phyloP scores from a whole-genome alignment of 2,113 vertebrate species.

The Nematolebias whitei region DNA sequence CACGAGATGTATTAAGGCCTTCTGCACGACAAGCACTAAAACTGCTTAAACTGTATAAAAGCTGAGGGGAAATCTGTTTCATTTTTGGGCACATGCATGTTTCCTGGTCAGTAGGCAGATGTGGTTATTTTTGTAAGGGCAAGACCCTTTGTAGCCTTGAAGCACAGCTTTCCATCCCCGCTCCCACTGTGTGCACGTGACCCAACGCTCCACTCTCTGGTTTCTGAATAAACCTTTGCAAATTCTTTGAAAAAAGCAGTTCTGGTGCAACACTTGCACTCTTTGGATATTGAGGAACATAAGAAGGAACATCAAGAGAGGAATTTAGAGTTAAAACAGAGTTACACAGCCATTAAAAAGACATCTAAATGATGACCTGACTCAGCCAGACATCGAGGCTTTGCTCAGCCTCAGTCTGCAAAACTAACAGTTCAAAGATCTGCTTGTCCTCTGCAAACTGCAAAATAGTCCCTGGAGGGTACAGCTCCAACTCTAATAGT shows the following conservation, averaged over 20 bases:
- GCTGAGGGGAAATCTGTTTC: not conserved
- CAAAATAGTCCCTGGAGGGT: slow-evolving; percentile 43
- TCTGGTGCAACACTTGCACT: slow-evolving; percentile 1
- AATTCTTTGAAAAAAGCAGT: not conserved
- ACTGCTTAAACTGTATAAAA: slow-evolving; percentile 19
- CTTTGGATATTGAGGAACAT: not conserved
- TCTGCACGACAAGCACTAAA: slow-evolving; percentile 4
- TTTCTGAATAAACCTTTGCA: not conserved
- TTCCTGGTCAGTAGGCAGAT: not conserved
- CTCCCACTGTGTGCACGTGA: slow-evolving; percentile 5
- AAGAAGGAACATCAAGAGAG: slow-evolving; percentile 8
- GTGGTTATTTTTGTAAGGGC: not conserved
- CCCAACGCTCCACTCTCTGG: slow-evolving; percentile 12
- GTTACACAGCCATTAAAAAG: slow-evolving; percentile 57
- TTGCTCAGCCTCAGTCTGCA: slow-evolving; percentile 50
- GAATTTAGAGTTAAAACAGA: slow-evolving; percentile 26
- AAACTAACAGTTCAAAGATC: slow-evolving; percentile 47
- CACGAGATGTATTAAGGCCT: slow-evolving; percentile 5
- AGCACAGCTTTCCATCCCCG: slow-evolving; percentile 19
- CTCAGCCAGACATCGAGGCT: slow-evolving; percentile 46
- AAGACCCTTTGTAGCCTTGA: slow-evolving; percentile 1
- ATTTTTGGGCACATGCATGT: not conserved
- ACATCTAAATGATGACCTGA: slow-evolving; percentile 56
- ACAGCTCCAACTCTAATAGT: slow-evolving; percentile 20
- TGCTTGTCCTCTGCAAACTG: slow-evolving; percentile 39